Evolutionary conservation across 2,888 invertebrate species (phyloP).

Genomic region (Ceramica pisi): DNA sequence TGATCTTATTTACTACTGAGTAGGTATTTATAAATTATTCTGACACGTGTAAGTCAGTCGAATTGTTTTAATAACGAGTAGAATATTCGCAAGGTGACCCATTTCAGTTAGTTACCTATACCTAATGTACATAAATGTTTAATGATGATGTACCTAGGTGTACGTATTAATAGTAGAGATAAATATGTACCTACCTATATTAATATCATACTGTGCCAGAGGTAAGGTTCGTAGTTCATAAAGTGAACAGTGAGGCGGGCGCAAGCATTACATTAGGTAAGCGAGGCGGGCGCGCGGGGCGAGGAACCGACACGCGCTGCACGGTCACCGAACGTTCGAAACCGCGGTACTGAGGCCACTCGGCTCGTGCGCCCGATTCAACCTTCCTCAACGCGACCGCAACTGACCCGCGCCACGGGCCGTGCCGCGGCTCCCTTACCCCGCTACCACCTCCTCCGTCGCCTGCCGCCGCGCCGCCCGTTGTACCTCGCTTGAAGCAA

Average conservation of each 20-base stretch:
- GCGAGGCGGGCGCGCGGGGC: constrained; percentile 71
- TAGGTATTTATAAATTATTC: constrained; percentile 8
- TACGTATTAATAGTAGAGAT: constrained; percentile 21
- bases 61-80: constrained; percentile 18
- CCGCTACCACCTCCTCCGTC: constrained; percentile 47
- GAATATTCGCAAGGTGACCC: constrained; percentile 16
- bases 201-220: constrained; percentile 36
- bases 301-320: constrained; percentile 90
- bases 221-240: constrained; percentile 61
- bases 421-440: constrained; percentile 63
- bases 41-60: constrained; percentile 24
- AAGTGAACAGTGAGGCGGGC: constrained; percentile 60
- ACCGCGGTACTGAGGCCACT: constrained; percentile 84
- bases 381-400: constrained; percentile 91
- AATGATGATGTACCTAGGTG: not conserved
- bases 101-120: constrained; percentile 4
- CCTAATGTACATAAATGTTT: not conserved
- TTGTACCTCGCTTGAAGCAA: constrained; percentile 43
- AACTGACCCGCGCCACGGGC: constrained; percentile 88
- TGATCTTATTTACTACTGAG: constrained; percentile 7
- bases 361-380: constrained; percentile 90
- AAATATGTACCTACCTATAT: not conserved
- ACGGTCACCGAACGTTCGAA: constrained; percentile 89
- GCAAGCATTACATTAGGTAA: constrained; percentile 48
- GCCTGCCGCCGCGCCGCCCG: constrained; percentile 56